phyloP scores from a whole-genome alignment of 2,888 invertebrate genomes.

The Melieria crassipennis region DNA sequence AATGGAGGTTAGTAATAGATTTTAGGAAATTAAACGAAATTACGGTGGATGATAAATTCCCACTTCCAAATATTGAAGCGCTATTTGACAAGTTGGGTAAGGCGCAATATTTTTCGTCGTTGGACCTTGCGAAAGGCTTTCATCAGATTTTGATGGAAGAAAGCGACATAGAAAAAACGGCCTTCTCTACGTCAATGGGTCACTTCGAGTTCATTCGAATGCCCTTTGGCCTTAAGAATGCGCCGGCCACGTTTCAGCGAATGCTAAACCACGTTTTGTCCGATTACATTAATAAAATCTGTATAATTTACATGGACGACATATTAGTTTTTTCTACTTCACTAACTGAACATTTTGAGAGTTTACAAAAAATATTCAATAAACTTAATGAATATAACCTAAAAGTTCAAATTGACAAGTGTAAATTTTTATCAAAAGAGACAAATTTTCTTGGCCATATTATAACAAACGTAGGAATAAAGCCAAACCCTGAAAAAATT shows the following conservation, averaged over 20 bases:
- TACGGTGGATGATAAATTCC: slow-evolving; percentile 16
- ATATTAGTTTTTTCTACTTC: slow-evolving; percentile 29
- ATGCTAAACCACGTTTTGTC: slow-evolving; percentile 5
- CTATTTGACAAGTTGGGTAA: no score
- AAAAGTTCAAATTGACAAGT: slow-evolving; percentile 1
- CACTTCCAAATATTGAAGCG: background rate
- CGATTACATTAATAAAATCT: slow-evolving; percentile 10
- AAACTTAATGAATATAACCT: slow-evolving; percentile 4
- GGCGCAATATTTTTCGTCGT: slow-evolving; percentile 18
- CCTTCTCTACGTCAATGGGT: slow-evolving; percentile 21
- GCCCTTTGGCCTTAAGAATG: slow-evolving; percentile 30
- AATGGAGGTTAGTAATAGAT: slow-evolving; percentile 35
- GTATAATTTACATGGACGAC: slow-evolving; percentile 26
- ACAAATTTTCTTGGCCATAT: background rate
- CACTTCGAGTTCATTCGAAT: slow-evolving; percentile 30
- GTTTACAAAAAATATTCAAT: background rate
- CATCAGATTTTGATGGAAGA: slow-evolving; percentile 10
- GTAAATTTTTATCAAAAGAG: background rate
- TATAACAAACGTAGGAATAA: background rate
- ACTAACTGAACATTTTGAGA: background rate
- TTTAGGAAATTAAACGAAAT: slow-evolving; percentile 23
- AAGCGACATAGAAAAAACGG: slow-evolving; percentile 33
- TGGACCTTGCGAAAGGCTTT: slow-evolving; percentile 26
- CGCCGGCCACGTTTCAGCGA: slow-evolving; percentile 6
- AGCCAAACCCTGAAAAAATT: slow-evolving; percentile 6